Evolutionary conservation across 2,888 invertebrate genomes (phyloP).

Genomic region (Amblyjoppa proteus): DNA sequence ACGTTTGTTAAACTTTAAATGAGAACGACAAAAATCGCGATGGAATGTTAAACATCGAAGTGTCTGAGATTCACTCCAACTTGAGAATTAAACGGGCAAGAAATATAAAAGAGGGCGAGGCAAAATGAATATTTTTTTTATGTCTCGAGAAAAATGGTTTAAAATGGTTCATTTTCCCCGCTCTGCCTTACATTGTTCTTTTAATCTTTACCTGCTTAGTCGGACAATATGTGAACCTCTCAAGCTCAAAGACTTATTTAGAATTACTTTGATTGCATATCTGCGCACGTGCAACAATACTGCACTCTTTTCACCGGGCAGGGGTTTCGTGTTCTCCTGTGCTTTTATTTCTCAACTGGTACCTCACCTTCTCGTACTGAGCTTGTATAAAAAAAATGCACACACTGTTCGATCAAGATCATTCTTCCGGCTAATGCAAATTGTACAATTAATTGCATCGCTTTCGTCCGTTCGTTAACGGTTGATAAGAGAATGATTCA

Average conservation of each 20-base stretch:
- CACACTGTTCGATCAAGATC: conserved; percentile 38
- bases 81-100: no score
- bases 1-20: conserved; percentile 25
- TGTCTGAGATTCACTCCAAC: conserved; percentile 17
- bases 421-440: conserved; percentile 45
- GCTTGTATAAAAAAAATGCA: conserved; percentile 18
- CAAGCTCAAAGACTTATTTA: conserved; percentile 46
- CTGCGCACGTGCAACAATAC: conserved; percentile 39
- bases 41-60: conserved; percentile 15
- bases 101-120: no score
- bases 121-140: no score
- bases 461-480: conserved; percentile 38
- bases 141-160: not conserved
- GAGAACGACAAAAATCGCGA: conserved; percentile 25
- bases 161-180: no score
- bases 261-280: conserved; percentile 30
- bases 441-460: conserved; percentile 44
- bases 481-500: conserved; percentile 31
- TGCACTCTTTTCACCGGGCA: conserved; percentile 28
- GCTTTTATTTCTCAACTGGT: conserved; percentile 25
- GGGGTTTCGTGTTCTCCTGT: conserved; percentile 42
- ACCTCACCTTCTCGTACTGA: conserved; percentile 10
- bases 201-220: not conserved
- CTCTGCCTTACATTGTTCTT: not conserved
- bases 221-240: conserved; percentile 11